These are phyloP conservation scores for Drosophila anomalata DNA, from an alignment of 2,888 invertebrate genomes.

Conservation along the genomic window DNA sequence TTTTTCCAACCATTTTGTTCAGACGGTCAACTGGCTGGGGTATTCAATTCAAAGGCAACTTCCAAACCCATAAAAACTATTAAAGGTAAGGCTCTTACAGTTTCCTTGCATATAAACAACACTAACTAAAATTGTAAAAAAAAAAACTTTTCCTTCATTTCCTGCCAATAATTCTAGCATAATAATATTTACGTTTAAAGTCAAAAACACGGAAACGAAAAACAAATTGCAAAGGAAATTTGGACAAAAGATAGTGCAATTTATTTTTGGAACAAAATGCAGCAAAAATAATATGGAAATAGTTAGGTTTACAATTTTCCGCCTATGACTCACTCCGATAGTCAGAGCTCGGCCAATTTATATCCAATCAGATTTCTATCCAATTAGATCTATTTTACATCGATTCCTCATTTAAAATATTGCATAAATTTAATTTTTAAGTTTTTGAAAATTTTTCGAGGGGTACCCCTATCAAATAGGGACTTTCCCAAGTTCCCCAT, in stretches of 20 bases:
- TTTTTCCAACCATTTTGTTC: not conserved
- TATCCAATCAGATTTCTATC: too few species aligned
- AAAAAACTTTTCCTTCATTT: slow-evolving; percentile 18
- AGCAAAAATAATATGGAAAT: not conserved
- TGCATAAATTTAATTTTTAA: too few species aligned
- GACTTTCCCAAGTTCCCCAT: too few species aligned
- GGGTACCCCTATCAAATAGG: too few species aligned
- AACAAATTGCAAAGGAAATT: slow-evolving; percentile 16
- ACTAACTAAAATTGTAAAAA: slow-evolving; percentile 3
- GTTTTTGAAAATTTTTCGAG: too few species aligned
- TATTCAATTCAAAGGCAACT: not conserved
- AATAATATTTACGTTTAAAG: slow-evolving; percentile 62
- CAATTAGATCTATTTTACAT: too few species aligned
- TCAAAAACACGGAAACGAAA: slow-evolving; percentile 31
- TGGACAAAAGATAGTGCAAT: slow-evolving; percentile 37
- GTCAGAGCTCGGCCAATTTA: too few species aligned
- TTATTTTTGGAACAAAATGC: slow-evolving; percentile 37
- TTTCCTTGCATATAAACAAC: slow-evolving; percentile 23
- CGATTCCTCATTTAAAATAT: too few species aligned
- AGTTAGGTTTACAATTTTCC: too few species aligned
- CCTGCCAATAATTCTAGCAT: slow-evolving; percentile 38
- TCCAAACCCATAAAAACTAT: slow-evolving; percentile 4
- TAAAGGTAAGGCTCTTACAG: slow-evolving; percentile 3
- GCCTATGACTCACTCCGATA: too few species aligned
- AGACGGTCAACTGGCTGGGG: not conserved